Base-by-base conservation (phyloP, 64 coral and sea anemone species). In the Montipora foliosa region DNA sequence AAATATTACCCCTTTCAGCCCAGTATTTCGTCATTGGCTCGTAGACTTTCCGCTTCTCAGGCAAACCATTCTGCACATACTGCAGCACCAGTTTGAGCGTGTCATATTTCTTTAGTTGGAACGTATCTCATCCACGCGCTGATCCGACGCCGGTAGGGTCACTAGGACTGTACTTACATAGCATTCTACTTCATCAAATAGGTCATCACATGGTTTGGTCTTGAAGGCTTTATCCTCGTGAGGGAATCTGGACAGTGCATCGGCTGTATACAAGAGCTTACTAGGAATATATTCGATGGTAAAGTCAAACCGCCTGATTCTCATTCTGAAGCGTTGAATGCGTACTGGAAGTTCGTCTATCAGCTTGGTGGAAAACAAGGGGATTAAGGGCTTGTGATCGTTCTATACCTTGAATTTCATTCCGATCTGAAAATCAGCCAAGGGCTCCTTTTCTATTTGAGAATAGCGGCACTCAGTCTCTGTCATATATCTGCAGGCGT, bases 401-500 rank as follows among this genome's bases (percentile, higher is more conserved):
- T 44, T 50, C 10, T 79, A 0, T 24, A 73, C 69, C 8, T 73
- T 73, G 6, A 73, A 20, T 8, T 1, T 73, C 21, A 24, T 20
- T 73, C 19, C 69, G 69, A 25, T 73, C 1, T 29, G 3, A 8
- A 73, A 73, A 22, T 6, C 21, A 7, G n/a, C 69, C 69, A 8
- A 73, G 22, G 74, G 25, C 37, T 76, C 74, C 45, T 76, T 76
- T 44, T 76, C 74, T 4, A 76, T 76, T 76, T 76, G 74, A 4
- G 74, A 44, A 11, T 76, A 76, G 10, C 77, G 12, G 16, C 77
- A 1, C 17, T 53, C 77, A 10, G 76, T 57, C 47, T 79, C 49
- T 8, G 77, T 79, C 77, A 91, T n/a, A n/a, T 78, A 47, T 49
- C 89, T 80, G 60, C 25, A 52, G 9, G 78, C 77, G 47, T 91